Evolutionary conservation across 2,797 vertebrate species (phyloP).

Genomic region (Artibeus lituratus): DNA sequence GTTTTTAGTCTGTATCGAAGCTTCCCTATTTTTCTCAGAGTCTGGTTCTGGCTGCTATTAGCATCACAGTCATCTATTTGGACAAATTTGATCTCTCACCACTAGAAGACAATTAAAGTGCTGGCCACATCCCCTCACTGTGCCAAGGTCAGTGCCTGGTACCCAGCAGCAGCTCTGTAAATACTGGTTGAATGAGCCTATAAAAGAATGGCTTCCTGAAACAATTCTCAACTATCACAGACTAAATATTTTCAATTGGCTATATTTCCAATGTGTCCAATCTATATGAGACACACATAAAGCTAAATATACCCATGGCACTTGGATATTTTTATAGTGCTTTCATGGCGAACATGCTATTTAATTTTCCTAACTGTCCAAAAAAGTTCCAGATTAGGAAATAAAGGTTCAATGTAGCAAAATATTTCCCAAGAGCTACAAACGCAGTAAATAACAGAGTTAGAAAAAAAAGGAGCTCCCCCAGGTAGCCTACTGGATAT

Average conservation of each 20-base stretch:
- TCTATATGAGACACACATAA: neutral
- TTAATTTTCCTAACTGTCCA: conserved; percentile 16
- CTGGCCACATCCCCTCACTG: neutral
- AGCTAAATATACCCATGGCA: neutral
- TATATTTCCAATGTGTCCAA: neutral
- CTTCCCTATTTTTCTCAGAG: neutral
- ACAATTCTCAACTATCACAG: neutral
- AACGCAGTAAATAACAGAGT: neutral
- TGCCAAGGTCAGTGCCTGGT: neutral
- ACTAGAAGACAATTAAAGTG: neutral
- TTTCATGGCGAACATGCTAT: neutral
- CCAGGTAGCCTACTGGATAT: neutral
- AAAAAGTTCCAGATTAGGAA: neutral
- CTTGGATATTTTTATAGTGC: neutral
- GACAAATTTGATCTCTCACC: neutral
- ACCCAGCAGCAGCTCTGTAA: neutral
- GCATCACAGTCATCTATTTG: neutral
- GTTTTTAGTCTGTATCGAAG: neutral
- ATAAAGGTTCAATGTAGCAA: neutral
- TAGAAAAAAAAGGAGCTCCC: conserved; percentile 4
- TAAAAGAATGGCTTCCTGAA: neutral
- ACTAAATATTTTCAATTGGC: neutral
- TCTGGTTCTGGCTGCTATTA: neutral
- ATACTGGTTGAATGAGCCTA: neutral
- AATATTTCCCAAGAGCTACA: neutral